Percentiles rank a stretch among this genome's conserved stretches.
phyloP scores from a whole-genome alignment of 2,888 invertebrate genomes.

The Drosophila pegasa region DNA sequence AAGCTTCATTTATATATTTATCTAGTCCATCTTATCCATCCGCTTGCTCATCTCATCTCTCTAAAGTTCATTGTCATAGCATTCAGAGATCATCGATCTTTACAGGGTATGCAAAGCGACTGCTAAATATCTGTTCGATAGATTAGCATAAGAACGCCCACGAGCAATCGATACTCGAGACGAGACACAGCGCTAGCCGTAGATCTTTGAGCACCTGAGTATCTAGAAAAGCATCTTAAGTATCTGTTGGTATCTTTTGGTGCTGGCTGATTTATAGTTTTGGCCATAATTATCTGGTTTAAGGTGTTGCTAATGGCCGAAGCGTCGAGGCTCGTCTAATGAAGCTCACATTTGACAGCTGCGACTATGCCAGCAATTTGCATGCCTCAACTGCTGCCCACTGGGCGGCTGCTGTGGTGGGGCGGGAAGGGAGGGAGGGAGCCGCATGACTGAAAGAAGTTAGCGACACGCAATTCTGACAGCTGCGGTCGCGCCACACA shows the following conservation, averaged over 20 bases:
- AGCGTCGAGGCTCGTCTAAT: conserved; percentile 35
- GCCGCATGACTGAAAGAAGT: background rate
- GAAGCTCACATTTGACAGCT: conserved; percentile 46
- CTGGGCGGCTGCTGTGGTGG: background rate
- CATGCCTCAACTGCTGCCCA: conserved; percentile 12
- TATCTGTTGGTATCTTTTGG: conserved; percentile 27
- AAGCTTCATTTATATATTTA: background rate
- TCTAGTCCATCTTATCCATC: background rate
- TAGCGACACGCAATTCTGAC: conserved; percentile 44
- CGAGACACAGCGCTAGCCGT: background rate
- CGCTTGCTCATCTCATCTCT: background rate
- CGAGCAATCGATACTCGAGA: conserved; percentile 24
- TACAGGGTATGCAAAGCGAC: background rate
- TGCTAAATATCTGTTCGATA: conserved; percentile 31
- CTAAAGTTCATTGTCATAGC: background rate
- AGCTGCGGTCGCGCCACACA: conserved; percentile 66
- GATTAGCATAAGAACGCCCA: conserved; percentile 67
- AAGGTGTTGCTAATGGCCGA: conserved; percentile 69
- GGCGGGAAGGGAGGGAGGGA: background rate
- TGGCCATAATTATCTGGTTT: conserved; percentile 54
- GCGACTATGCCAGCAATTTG: conserved; percentile 13
- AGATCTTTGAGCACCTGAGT: conserved; percentile 1
- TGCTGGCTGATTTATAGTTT: conserved; percentile 52
- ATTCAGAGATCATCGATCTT: background rate
- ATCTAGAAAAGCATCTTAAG: conserved; percentile 7